These are phyloP conservation scores for Hycleus phaleratus DNA, from an alignment of 1,140 invertebrate genomes.

Conservation along the genomic window DNA sequence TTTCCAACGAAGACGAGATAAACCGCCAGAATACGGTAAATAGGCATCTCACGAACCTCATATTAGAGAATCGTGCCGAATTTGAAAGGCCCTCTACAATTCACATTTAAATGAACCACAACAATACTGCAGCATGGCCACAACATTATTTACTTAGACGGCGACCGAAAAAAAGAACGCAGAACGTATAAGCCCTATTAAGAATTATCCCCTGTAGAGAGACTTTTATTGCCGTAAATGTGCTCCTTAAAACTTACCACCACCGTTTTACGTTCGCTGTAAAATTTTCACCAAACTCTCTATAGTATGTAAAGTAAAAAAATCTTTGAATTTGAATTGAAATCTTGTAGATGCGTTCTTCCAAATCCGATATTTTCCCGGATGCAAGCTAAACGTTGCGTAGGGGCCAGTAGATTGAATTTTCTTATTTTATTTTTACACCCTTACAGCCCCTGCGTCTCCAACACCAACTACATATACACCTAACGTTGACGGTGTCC, in stretches of 20 bases:
- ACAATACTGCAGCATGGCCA: neutral
- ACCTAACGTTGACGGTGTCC: slow-evolving; percentile 21
- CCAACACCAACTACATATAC: slow-evolving; percentile 13
- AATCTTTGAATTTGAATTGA: neutral
- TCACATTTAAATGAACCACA: slow-evolving; percentile 19
- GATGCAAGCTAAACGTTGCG: slow-evolving; percentile 33
- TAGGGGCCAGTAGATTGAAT: slow-evolving; percentile 38
- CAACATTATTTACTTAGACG: too few relatives aligned
- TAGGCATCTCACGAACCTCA: slow-evolving; percentile 18
- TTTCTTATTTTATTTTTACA: slow-evolving; percentile 38
- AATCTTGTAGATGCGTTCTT: neutral
- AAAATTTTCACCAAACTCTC: too few relatives aligned
- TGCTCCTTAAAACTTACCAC: too few relatives aligned
- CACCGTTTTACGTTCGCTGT: too few relatives aligned
- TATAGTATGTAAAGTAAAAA: too few relatives aligned
- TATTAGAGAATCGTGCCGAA: slow-evolving; percentile 13
- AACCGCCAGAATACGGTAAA: slow-evolving; percentile 1
- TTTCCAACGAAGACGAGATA: neutral
- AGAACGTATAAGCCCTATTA: too few relatives aligned
- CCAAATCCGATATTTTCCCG: slow-evolving; percentile 21
- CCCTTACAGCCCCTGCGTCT: slow-evolving; percentile 17
- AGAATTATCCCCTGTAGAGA: too few relatives aligned
- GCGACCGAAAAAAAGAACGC: too few relatives aligned
- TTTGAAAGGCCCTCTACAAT: slow-evolving; percentile 15
- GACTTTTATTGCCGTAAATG: too few relatives aligned